A percentile compares a stretch with the other conserved stretches of the same genome.
These are phyloP conservation scores for Melanerpes formicivorus DNA, from an alignment of 2,113 vertebrate genomes.

Conservation along the genomic window DNA sequence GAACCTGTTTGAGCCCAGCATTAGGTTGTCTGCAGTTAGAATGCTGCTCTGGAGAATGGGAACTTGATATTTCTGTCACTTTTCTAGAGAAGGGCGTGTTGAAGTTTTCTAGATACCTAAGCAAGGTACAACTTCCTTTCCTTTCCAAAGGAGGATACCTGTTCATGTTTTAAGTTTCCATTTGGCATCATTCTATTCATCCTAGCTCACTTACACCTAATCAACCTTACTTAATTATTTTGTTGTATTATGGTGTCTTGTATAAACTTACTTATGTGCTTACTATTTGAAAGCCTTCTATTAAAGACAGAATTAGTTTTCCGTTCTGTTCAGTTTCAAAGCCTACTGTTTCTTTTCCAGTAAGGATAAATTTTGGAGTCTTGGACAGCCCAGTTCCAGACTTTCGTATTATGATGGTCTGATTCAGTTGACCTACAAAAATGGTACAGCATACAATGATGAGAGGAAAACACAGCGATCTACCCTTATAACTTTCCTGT, in stretches of 20 bases:
- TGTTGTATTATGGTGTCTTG: neutral
- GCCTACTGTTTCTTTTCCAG: neutral
- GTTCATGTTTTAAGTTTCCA: neutral
- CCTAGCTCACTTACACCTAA: neutral
- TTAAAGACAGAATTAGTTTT: neutral
- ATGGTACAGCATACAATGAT: constrained; percentile 88
- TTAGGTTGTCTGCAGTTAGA: neutral
- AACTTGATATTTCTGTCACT: neutral
- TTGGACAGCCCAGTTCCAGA: constrained; percentile 83
- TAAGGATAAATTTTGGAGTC: constrained; percentile 79
- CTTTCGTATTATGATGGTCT: constrained; percentile 93
- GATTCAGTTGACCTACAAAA: constrained; percentile 87
- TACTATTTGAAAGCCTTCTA: neutral
- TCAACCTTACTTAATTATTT: neutral
- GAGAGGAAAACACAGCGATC: constrained; percentile 79
- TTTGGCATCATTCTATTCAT: neutral
- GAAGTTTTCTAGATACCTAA: neutral
- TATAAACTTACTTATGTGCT: neutral
- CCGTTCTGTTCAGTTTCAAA: neutral
- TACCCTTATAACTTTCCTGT: constrained; percentile 92
- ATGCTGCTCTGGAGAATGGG: neutral
- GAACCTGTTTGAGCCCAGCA: neutral
- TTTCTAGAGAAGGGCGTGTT: neutral
- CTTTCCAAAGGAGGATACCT: neutral
- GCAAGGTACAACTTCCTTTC: neutral